Percentiles rank a stretch among this genome's conserved stretches.
These are phyloP conservation scores for Lycocerus yunnanus DNA, from an alignment of 2,888 invertebrate genomes.

Conservation along the genomic window DNA sequence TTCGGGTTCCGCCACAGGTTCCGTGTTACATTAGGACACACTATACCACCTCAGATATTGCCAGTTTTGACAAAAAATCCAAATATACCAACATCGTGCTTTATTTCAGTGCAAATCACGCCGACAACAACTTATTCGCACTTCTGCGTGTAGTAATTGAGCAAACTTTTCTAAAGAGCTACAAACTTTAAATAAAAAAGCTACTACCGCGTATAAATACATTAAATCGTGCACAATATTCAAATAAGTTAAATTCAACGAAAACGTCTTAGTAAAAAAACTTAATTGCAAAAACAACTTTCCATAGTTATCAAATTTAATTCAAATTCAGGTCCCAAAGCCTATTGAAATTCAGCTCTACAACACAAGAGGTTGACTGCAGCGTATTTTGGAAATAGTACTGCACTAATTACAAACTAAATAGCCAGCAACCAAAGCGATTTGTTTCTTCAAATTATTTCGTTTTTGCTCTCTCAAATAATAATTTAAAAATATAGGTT, in stretches of 20 bases:
- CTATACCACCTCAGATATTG: slow-evolving; percentile 25
- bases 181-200: neutral
- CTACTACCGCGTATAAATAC: neutral
- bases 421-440: slow-evolving; percentile 6
- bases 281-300: slow-evolving; percentile 4
- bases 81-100: neutral
- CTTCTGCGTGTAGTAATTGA: neutral
- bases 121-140: neutral
- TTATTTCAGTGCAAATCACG: neutral
- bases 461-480: slow-evolving; percentile 12
- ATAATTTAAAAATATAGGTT: neutral
- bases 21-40: slow-evolving; percentile 34
- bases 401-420: slow-evolving; percentile 23
- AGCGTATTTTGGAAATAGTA: slow-evolving; percentile 16
- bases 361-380: slow-evolving; percentile 13
- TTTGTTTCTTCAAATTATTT: slow-evolving; percentile 10
- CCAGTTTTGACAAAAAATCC: slow-evolving; percentile 12
- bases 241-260: neutral
- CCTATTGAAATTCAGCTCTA: slow-evolving; percentile 15
- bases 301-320: slow-evolving; percentile 2
- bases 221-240: neutral
- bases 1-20: slow-evolving; percentile 35
- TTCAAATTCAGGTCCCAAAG: slow-evolving; percentile 9
- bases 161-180: neutral
- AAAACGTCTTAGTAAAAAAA: neutral